Conservation (phyloP, 2,797 vertebrate species). For the Buphagus erythrorhynchus region DNA sequence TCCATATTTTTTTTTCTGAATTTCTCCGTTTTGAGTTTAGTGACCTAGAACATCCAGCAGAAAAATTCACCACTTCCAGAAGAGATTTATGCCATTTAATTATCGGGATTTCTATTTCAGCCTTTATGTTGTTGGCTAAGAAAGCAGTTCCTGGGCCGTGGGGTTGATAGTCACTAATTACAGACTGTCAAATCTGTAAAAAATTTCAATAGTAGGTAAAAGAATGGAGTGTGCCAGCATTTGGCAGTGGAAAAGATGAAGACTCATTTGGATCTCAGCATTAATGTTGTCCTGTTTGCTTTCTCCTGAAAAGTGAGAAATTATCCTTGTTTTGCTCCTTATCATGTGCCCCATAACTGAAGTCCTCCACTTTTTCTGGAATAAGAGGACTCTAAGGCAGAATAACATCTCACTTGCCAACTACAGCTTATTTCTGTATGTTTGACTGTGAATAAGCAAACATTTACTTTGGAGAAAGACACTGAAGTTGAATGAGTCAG, state of each 20-base stretch:
- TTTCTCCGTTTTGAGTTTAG: neutral
- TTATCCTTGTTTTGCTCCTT: neutral
- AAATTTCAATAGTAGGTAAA: neutral
- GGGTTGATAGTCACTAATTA: neutral
- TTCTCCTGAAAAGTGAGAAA: neutral
- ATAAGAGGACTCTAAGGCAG: neutral
- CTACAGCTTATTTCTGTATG: neutral
- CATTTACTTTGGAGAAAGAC: neutral
- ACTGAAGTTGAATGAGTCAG: neutral
- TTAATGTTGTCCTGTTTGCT: neutral
- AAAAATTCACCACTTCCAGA: neutral
- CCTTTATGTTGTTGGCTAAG: neutral
- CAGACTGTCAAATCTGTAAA: neutral
- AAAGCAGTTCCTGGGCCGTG: fast-evolving
- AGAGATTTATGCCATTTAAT: neutral
- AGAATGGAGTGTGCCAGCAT: fast-evolving
- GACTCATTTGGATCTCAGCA: neutral
- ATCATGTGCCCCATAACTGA: neutral
- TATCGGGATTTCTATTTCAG: neutral
- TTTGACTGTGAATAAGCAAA: neutral
- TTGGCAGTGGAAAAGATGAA: neutral
- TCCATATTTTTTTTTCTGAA: neutral
- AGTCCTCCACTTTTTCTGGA: neutral
- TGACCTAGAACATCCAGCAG: neutral
- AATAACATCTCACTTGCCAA: neutral